Base-by-base conservation (phyloP, 2,888 invertebrate genomes). In the Criorhina ranunculi region DNA sequence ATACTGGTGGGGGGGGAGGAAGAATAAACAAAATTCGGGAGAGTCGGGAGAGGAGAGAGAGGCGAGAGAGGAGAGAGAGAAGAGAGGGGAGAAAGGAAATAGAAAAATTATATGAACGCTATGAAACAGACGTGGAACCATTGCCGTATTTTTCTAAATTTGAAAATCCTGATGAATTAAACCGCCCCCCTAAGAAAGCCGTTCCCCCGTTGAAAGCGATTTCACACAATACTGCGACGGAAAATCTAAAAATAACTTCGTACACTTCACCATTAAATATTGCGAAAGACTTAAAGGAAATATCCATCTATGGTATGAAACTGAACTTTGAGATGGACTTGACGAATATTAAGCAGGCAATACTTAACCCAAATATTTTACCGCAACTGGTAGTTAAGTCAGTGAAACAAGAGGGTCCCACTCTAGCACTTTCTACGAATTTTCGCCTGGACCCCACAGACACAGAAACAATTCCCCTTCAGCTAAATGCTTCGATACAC, bases 281-380 rank as follows among this genome's bases (percentile, higher is more conserved):
- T 11, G 29, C 5, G 9, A 57, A 55, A 1, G 87, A 86, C 0
- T 79, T 90, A 0, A 80, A 85, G 17, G 87, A 89, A 0, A 86
- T 89, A 86, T 87, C 90, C 12, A 87, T 90, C 17, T 80, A 89
- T 0, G 90, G 90, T 0, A 89, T 90, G 89, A 87, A 90, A 11
- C 49, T 90, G 60, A 88, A 89, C 5, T 90, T 90, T 5, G 89
- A 90, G 51, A 89, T 90, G 90, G 88, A 90, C 17, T 89, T 90
- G 89, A 88, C 89, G 1, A 89, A 88, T 67, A 82, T 90, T 2
- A 87, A 86, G 0, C 88, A 89, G 40, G 89, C 89, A 0, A 67
- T 90, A n/a, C 31, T 80, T 3, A 69, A 78, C 40, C 57, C 62
- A 1, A 17, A n/a, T 0, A 51, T 24, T 6, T 1, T 46, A 0